phyloP scores from a whole-genome alignment of 1,140 invertebrate species.

The Drosophila pandora region DNA sequence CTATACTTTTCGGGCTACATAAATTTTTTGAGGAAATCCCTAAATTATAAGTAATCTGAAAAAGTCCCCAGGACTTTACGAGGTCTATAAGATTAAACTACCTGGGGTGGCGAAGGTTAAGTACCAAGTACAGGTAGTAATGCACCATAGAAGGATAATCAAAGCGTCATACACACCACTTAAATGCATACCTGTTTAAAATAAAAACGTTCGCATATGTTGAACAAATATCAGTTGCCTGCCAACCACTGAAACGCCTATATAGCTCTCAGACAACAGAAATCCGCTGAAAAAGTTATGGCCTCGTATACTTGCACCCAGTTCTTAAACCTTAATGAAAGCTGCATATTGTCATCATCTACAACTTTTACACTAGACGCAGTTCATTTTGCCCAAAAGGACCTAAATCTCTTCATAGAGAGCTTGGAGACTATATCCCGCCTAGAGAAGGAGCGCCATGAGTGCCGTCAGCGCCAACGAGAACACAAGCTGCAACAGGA shows the following conservation, averaged over 20 bases:
- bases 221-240: neutral
- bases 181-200: neutral
- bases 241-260: neutral
- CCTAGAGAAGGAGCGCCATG: constrained; percentile 57
- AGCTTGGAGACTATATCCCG: constrained; percentile 66
- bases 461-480: constrained; percentile 40
- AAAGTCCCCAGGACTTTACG: too few species aligned
- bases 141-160: too few species aligned
- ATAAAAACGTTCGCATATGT: neutral
- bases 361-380: constrained; percentile 62
- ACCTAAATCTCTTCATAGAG: constrained; percentile 64
- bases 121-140: too few species aligned
- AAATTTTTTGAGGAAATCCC: too few species aligned
- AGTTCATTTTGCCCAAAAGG: constrained; percentile 38
- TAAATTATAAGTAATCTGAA: too few species aligned
- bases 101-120: too few species aligned
- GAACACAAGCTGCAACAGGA: constrained; percentile 30
- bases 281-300: constrained; percentile 23
- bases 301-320: constrained; percentile 46
- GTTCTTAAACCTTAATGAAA: constrained; percentile 26
- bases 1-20: too few species aligned
- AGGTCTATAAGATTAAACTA: too few species aligned
- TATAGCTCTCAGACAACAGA: neutral
- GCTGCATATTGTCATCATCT: neutral
- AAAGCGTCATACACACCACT: too few species aligned